A percentile compares a stretch with the other conserved stretches of the same genome.
Conservation (phyloP, 2,797 vertebrate species). For the Sebastes matsubarae region DNA sequence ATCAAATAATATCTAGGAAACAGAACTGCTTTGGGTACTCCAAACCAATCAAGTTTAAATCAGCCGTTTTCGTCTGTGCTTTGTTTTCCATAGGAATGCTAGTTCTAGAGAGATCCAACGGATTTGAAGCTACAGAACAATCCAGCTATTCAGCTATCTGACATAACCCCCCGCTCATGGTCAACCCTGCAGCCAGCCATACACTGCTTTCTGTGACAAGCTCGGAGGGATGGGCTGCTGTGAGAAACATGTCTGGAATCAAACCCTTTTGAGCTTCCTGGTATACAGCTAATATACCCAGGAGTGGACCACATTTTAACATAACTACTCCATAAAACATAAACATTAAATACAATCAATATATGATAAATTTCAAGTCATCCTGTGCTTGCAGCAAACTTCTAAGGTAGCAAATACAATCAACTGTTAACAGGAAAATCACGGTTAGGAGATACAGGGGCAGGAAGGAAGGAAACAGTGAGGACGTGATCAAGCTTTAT, state of each 20-base stretch:
- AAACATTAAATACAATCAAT: background rate
- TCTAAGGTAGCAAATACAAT: background rate
- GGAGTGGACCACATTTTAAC: background rate
- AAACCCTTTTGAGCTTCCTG: slow-evolving; percentile 11
- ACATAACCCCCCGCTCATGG: slow-evolving; percentile 42
- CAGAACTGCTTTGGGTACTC: background rate
- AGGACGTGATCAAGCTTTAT: slow-evolving; percentile 62
- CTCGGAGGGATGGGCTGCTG: slow-evolving; percentile 13
- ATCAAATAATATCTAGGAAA: slow-evolving; percentile 13
- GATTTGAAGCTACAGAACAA: slow-evolving; percentile 69
- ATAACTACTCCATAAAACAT: background rate
- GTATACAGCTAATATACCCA: background rate
- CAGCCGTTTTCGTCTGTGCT: slow-evolving; percentile 32
- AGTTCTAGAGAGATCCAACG: slow-evolving; percentile 42
- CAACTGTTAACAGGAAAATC: background rate
- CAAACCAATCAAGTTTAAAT: slow-evolving; percentile 1
- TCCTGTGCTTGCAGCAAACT: background rate
- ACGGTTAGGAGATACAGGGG: slow-evolving; percentile 9
- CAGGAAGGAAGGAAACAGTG: slow-evolving; percentile 64
- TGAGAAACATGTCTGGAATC: slow-evolving; percentile 29
- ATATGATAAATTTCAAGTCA: background rate
- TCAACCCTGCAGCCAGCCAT: slow-evolving; percentile 38
- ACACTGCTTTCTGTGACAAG: slow-evolving; percentile 49
- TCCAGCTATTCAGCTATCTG: slow-evolving; percentile 64
- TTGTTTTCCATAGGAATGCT: slow-evolving; percentile 54